These are phyloP conservation scores for Mylabris phalerata DNA, from an alignment of 1,140 invertebrate genomes.

Conservation along the genomic window DNA sequence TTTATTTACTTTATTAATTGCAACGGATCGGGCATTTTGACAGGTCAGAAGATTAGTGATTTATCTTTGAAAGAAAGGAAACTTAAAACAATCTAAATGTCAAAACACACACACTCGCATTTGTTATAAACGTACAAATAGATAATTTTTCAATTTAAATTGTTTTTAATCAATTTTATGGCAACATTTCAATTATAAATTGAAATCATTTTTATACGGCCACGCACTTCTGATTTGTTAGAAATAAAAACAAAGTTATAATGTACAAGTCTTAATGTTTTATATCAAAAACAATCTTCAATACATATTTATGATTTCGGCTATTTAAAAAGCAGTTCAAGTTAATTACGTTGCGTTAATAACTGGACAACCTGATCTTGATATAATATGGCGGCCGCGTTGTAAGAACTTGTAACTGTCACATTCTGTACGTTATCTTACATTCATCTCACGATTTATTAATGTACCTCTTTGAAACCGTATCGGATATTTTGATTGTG, in stretches of 20 bases:
- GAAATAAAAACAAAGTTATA: no score
- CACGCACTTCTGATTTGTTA: no score
- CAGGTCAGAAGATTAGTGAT: slow-evolving; percentile 16
- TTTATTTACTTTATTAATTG: slow-evolving; percentile 29
- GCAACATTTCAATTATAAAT: no score
- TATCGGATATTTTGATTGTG: slow-evolving; percentile 1
- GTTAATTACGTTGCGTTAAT: slow-evolving; percentile 16
- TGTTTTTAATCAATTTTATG: no score
- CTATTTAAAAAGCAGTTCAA: slow-evolving; percentile 14
- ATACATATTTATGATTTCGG: slow-evolving; percentile 13
- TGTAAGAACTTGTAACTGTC: slow-evolving; percentile 17
- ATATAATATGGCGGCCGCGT: slow-evolving; percentile 13
- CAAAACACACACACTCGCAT: no score
- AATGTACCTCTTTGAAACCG: slow-evolving; percentile 12
- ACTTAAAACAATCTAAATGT: no score
- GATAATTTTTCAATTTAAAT: no score
- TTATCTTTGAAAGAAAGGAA: slow-evolving; percentile 1
- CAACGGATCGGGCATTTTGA: slow-evolving; percentile 12
- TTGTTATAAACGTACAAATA: no score
- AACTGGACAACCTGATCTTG: slow-evolving; percentile 12
- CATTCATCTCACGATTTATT: slow-evolving; percentile 11
- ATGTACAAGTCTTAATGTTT: no score
- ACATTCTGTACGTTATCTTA: slow-evolving; percentile 11
- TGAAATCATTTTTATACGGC: no score
- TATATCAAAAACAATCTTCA: not conserved